phyloP scores from a whole-genome alignment of 2,797 vertebrate species.

The Mormyrops boulengeri region DNA sequence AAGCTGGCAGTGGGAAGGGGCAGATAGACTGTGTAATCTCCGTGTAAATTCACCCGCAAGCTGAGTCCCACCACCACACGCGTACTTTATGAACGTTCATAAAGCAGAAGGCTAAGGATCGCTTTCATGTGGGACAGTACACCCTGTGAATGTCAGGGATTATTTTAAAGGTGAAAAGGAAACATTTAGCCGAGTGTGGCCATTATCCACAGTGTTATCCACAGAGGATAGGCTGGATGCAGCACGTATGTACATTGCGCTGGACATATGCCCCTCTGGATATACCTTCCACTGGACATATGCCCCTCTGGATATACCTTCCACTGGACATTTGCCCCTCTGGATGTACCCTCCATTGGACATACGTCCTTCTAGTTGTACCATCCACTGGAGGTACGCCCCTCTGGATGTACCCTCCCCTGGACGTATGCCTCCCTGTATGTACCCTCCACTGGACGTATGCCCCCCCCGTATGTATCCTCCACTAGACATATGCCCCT shows the following conservation, averaged over 20 bases:
- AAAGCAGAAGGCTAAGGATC: constrained; percentile 15
- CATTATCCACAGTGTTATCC: constrained; percentile 17
- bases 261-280: constrained; percentile 24
- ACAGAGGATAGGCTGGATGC: constrained; percentile 7
- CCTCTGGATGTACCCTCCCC: constrained; percentile 27
- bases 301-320: constrained; percentile 17
- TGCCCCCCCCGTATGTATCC: background rate
- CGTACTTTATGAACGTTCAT: background rate
- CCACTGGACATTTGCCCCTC: constrained; percentile 21
- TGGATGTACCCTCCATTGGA: background rate
- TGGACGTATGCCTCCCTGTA: background rate
- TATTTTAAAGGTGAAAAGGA: background rate
- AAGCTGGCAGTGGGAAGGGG: background rate
- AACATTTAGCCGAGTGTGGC: background rate
- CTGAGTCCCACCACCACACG: background rate
- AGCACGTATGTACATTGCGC: constrained; percentile 29
- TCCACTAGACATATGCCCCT: constrained; percentile 27
- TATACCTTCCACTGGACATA: constrained; percentile 31
- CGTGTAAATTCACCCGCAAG: background rate
- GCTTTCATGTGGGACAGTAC: constrained; percentile 11
- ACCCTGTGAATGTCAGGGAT: constrained; percentile 8
- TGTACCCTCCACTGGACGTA: background rate
- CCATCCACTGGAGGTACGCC: constrained; percentile 26
- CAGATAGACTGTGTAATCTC: background rate
- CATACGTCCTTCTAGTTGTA: background rate